A percentile compares a stretch with the other conserved stretches of the same genome.
Conservation (phyloP, 2,797 vertebrate genomes). For the Lacerta viridis region DNA sequence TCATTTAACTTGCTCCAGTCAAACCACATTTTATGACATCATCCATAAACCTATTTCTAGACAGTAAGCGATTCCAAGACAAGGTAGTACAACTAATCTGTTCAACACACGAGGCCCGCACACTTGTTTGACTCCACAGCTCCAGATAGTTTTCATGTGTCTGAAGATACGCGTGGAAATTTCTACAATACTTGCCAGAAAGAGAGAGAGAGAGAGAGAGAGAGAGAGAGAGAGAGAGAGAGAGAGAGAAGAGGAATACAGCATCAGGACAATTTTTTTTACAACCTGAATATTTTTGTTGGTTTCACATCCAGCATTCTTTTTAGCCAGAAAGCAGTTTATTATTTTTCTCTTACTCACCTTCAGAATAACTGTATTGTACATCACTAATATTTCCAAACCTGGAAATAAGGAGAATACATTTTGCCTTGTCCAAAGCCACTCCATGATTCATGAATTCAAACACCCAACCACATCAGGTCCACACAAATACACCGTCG, state of each 20-base stretch:
- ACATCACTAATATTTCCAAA: neutral
- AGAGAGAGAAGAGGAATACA: neutral
- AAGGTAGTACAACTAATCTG: constrained; percentile 30
- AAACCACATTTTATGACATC: constrained; percentile 57
- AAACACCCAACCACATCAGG: neutral
- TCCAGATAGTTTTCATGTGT: constrained; percentile 22
- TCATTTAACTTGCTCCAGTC: constrained; percentile 41
- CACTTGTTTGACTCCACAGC: constrained; percentile 11
- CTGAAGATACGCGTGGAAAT: constrained; percentile 14
- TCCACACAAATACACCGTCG: neutral
- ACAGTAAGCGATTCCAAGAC: constrained; percentile 26
- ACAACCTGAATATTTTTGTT: constrained; percentile 1
- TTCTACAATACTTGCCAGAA: neutral
- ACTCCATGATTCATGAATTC: neutral
- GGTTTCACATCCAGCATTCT: neutral
- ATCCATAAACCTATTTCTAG: constrained; percentile 46
- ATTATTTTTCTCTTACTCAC: neutral
- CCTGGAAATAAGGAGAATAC: neutral
- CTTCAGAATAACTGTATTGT: neutral
- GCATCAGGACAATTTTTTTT: neutral
- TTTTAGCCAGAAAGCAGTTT: neutral
- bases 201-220: too few relatives aligned
- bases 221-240: too few relatives aligned
- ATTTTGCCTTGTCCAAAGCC: neutral
- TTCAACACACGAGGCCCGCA: constrained; percentile 33